A percentile compares a stretch with the other conserved stretches of the same genome.
Evolutionary conservation across 2,888 invertebrate species (phyloP).

Genomic region (Asteroscopus sphinx): DNA sequence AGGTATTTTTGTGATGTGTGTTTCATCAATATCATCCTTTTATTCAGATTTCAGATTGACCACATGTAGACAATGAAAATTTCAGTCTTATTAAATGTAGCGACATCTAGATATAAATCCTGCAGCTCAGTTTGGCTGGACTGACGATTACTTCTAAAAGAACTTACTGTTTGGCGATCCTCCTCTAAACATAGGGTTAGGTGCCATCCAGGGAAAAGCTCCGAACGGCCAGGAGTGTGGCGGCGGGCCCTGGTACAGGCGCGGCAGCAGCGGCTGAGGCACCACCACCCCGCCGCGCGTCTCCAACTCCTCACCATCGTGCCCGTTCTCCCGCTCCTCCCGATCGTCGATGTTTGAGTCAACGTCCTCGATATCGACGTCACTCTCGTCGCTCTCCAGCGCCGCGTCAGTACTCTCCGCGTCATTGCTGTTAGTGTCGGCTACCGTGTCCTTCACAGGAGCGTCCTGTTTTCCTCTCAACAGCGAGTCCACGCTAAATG

Average conservation of each 20-base stretch:
- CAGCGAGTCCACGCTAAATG: constrained; percentile 93
- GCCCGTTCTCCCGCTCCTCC: constrained; percentile 80
- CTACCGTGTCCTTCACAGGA: constrained; percentile 66
- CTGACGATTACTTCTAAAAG: background rate
- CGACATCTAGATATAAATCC: no score
- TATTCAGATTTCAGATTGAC: no score
- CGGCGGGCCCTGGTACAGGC: constrained; percentile 89
- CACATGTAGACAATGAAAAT: no score
- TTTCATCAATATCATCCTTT: no score
- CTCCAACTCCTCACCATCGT: constrained; percentile 85
- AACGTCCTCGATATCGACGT: constrained; percentile 86
- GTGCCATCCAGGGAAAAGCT: constrained; percentile 92
- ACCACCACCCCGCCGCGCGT: constrained; percentile 90
- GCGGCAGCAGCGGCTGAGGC: constrained; percentile 92
- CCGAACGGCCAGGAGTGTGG: constrained; percentile 91
- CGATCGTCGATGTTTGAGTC: constrained; percentile 83
- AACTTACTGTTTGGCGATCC: constrained; percentile 91
- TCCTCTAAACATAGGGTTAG: constrained; percentile 90
- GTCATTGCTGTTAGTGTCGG: constrained; percentile 79
- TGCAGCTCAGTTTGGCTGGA: no score
- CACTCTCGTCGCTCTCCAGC: constrained; percentile 82
- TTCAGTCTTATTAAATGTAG: no score
- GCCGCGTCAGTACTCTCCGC: constrained; percentile 80
- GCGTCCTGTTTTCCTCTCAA: constrained; percentile 81
- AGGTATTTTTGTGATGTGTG: no score